Evolutionary conservation across 1,140 invertebrate genomes (phyloP).

Genomic region (Hyphantria cunea): DNA sequence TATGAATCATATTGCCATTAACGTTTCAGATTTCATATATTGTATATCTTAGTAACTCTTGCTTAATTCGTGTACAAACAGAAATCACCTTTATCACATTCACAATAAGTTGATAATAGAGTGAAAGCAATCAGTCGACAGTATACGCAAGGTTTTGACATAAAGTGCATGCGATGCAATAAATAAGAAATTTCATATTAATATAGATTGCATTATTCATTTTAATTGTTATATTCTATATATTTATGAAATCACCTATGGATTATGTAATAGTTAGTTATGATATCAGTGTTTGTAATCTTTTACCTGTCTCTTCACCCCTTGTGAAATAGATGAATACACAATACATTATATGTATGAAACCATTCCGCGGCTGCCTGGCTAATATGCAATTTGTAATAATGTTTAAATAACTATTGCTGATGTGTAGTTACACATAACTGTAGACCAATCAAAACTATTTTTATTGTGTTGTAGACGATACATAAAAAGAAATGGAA

Average conservation of each 20-base stretch:
- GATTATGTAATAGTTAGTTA: constrained; percentile 16
- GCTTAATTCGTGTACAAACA: neutral
- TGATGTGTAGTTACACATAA: too few species aligned
- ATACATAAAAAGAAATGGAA: too few species aligned
- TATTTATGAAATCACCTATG: constrained; percentile 15
- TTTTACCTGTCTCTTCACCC: constrained; percentile 2
- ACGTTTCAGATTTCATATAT: constrained; percentile 11
- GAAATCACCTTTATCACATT: neutral
- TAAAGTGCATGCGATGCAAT: constrained; percentile 14
- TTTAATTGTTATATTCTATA: constrained; percentile 8
- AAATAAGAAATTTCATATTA: constrained; percentile 27
- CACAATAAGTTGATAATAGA: neutral
- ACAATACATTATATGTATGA: too few species aligned
- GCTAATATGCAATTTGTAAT: too few species aligned
- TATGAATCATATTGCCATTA: constrained; percentile 6
- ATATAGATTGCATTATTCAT: constrained; percentile 11
- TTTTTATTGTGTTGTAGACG: too few species aligned
- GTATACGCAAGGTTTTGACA: constrained; percentile 19
- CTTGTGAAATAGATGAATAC: neutral
- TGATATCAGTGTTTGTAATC: constrained; percentile 10
- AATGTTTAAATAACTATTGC: too few species aligned
- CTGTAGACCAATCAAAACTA: too few species aligned
- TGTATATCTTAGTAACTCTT: neutral
- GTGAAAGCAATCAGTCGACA: neutral
- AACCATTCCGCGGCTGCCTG: too few species aligned